A percentile compares a stretch with the other conserved stretches of the same genome.
Conservation (phyloP, 2,888 invertebrate species). For the Epicampocera succincta region DNA sequence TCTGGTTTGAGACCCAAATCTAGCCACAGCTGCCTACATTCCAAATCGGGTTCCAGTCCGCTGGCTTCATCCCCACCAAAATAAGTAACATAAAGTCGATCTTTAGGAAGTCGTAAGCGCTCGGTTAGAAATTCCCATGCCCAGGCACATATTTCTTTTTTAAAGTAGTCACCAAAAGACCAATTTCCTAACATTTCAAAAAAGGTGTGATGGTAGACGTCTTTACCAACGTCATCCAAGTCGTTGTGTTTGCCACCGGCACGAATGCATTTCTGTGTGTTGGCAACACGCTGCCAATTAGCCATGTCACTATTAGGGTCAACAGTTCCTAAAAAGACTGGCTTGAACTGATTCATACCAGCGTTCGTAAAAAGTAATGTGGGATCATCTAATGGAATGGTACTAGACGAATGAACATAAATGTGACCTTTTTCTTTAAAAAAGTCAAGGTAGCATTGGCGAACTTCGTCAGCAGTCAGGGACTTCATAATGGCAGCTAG, state of each 20-base stretch:
- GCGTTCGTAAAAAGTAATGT: constrained; percentile 99
- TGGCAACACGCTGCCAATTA: constrained; percentile 92
- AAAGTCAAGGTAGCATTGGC: constrained; percentile 93
- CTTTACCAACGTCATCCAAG: constrained; percentile 99
- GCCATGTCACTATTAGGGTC: constrained; percentile 98
- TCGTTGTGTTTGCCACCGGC: constrained; percentile 99
- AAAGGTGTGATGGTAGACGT: constrained; percentile 99
- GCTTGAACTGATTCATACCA: constrained; percentile 99
- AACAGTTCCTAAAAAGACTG: constrained; percentile 97
- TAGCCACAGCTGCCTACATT: constrained; percentile 91
- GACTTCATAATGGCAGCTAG: constrained; percentile 72
- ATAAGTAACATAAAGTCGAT: constrained; percentile 98
- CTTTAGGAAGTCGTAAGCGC: constrained; percentile 89
- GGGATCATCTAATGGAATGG: constrained; percentile 98
- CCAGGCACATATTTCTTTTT: constrained; percentile 98
- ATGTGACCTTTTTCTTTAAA: constrained; percentile 93
- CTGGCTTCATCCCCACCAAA: constrained; percentile 95
- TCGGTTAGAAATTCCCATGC: constrained; percentile 98
- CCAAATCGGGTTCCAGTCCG: constrained; percentile 94
- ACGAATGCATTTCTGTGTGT: constrained; percentile 99
- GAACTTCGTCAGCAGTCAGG: constrained; percentile 87
- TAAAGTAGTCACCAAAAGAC: constrained; percentile 99
- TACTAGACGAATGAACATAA: constrained; percentile 98
- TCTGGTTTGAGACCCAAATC: constrained; percentile 90
- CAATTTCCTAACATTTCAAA: constrained; percentile 99